phyloP scores from a whole-genome alignment of 2,797 vertebrate species.

The Xerus rutilus region DNA sequence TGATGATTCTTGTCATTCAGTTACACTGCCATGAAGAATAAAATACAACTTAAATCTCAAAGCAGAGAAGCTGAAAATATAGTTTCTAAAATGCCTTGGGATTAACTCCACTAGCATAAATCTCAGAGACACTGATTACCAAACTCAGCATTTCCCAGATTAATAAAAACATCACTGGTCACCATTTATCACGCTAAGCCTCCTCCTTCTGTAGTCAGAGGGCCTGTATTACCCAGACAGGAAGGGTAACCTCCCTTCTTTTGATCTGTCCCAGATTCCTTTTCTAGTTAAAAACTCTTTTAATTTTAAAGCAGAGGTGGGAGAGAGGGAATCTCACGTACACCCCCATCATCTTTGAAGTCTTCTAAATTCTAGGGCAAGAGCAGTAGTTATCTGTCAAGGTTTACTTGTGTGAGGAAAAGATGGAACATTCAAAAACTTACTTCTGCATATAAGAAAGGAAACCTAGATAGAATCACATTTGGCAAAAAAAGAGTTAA shows the following conservation, averaged over 20 bases:
- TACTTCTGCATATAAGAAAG: background rate
- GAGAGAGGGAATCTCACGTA: background rate
- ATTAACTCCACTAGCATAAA: constrained; percentile 63
- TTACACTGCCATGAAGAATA: constrained; percentile 33
- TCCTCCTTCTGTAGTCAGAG: background rate
- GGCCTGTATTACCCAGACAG: background rate
- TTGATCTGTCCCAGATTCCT: constrained; percentile 3
- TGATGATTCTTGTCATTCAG: constrained; percentile 4
- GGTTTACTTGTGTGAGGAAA: background rate
- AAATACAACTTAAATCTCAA: constrained; percentile 58
- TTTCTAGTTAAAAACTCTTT: constrained; percentile 25
- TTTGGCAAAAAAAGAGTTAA: constrained; percentile 20
- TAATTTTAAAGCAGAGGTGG: background rate
- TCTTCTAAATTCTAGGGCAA: background rate
- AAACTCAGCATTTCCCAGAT: constrained; percentile 36
- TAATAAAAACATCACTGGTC: constrained; percentile 3
- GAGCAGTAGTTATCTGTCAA: background rate
- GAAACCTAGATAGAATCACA: background rate
- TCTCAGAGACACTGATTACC: constrained; percentile 42
- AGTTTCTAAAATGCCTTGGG: constrained; percentile 38
- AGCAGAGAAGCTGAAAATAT: constrained; percentile 40
- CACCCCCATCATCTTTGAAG: background rate
- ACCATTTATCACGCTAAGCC: background rate
- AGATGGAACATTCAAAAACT: background rate
- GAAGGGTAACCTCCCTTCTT: background rate